Conservation (phyloP, 2,797 vertebrate species). For the Lophius americanus region DNA sequence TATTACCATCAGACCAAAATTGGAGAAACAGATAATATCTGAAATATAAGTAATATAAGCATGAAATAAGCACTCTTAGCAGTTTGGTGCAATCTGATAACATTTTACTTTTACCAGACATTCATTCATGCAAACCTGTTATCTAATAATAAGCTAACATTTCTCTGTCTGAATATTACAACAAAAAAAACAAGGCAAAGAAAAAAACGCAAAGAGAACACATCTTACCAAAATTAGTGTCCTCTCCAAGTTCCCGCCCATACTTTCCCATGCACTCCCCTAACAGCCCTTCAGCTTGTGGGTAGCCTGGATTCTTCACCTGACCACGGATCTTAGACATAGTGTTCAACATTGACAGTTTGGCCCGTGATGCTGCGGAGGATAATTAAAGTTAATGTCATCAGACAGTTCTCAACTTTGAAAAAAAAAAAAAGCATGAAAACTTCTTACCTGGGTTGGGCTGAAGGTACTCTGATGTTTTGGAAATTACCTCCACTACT, state of each 20-base stretch:
- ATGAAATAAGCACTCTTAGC: neutral
- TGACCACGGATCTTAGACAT: slow-evolving; percentile 98
- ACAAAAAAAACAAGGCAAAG: slow-evolving; percentile 3
- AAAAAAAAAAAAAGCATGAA: neutral
- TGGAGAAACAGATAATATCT: neutral
- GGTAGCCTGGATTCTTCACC: slow-evolving; percentile 97
- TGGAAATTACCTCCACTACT: slow-evolving; percentile 92
- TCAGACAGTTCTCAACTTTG: neutral
- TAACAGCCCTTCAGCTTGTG: slow-evolving; percentile 94
- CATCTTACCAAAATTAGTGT: slow-evolving; percentile 94
- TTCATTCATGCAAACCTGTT: slow-evolving; percentile 1
- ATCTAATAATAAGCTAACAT: slow-evolving; percentile 24
- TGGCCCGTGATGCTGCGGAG: slow-evolving; percentile 90
- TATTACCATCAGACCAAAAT: slow-evolving; percentile 1
- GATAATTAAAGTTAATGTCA: neutral
- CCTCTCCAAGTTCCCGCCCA: slow-evolving; percentile 95
- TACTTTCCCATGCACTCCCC: slow-evolving; percentile 96
- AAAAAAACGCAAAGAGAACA: slow-evolving; percentile 3
- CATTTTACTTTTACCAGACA: slow-evolving; percentile 15
- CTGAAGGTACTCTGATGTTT: slow-evolving; percentile 97
- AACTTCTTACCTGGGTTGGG: slow-evolving; percentile 92
- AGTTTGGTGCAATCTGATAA: neutral
- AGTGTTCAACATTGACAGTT: slow-evolving; percentile 97
- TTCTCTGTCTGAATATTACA: slow-evolving; percentile 10
- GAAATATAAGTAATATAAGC: neutral